phyloP scores from a whole-genome alignment of 2,797 vertebrate genomes.

The Tapera naevia region DNA sequence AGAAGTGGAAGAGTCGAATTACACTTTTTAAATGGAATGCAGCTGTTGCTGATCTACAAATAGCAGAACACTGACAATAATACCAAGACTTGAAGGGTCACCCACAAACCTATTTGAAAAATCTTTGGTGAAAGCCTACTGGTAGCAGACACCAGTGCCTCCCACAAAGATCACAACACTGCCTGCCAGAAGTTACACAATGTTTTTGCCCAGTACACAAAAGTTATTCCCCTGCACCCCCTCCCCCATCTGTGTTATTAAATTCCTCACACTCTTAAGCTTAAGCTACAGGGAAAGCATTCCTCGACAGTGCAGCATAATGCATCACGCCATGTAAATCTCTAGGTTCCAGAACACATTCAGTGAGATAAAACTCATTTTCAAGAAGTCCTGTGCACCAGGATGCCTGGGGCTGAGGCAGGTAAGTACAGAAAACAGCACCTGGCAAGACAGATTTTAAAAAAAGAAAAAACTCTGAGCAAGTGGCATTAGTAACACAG shows the following conservation, averaged over 20 bases:
- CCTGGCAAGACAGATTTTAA: neutral
- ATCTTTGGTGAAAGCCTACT: neutral
- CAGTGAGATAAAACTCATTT: neutral
- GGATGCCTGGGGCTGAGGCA: neutral
- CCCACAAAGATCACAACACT: neutral
- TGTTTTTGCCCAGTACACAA: neutral
- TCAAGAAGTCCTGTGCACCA: too few species aligned
- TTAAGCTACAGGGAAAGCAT: neutral
- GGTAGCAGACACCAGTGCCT: neutral
- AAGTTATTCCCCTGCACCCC: neutral
- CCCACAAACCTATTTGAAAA: neutral
- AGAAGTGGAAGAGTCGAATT: neutral
- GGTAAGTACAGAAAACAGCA: neutral
- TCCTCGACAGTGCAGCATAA: neutral
- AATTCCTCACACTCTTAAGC: neutral
- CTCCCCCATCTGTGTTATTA: neutral
- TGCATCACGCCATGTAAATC: accelerated
- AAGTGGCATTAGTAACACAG: neutral
- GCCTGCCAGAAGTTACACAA: neutral
- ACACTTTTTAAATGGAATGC: neutral
- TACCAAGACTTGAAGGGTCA: neutral
- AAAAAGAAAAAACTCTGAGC: neutral
- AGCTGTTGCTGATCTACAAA: neutral
- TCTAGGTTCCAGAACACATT: neutral
- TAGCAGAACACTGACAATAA: neutral